Evolutionary conservation across 2,888 invertebrate genomes (phyloP).

Genomic region (Watsonalla cultraria): DNA sequence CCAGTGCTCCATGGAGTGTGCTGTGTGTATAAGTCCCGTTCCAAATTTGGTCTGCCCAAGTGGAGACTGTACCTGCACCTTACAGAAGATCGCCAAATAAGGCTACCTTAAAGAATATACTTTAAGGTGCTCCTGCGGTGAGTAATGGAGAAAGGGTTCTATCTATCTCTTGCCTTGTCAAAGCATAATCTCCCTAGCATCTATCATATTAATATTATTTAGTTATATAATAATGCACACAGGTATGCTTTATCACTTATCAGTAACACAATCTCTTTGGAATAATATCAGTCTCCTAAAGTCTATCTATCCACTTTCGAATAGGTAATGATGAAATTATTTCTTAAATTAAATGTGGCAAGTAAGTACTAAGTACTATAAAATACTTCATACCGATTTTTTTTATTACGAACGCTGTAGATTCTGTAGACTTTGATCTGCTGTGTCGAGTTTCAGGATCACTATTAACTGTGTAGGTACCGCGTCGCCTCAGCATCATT

Average conservation of each 20-base stretch:
- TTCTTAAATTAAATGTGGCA: not conserved
- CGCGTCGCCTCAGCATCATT: slow-evolving; percentile 65
- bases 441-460: slow-evolving; percentile 43
- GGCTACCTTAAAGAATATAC: too few relatives aligned
- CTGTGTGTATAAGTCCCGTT: too few relatives aligned
- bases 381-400: slow-evolving; percentile 41
- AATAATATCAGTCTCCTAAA: slow-evolving; percentile 8
- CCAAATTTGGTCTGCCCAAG: too few relatives aligned
- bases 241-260: slow-evolving; percentile 15
- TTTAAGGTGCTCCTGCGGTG: too few relatives aligned
- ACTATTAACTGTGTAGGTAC: slow-evolving; percentile 68
- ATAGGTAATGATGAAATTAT: not conserved
- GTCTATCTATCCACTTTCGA: not conserved
- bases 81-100: too few relatives aligned
- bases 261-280: slow-evolving; percentile 13
- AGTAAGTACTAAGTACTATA: not conserved
- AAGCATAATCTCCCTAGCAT: too few relatives aligned
- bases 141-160: too few relatives aligned
- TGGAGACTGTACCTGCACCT: too few relatives aligned
- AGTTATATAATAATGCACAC: not conserved
- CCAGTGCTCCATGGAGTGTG: too few relatives aligned
- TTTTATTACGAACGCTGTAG: slow-evolving; percentile 38
- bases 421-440: slow-evolving; percentile 38
- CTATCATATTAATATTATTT: not conserved
- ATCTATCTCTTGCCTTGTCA: too few relatives aligned